Percentiles rank a stretch among this genome's conserved stretches.
phyloP scores from a whole-genome alignment of 92 coral and sea anemone genomes.

The Montipora capitata region DNA sequence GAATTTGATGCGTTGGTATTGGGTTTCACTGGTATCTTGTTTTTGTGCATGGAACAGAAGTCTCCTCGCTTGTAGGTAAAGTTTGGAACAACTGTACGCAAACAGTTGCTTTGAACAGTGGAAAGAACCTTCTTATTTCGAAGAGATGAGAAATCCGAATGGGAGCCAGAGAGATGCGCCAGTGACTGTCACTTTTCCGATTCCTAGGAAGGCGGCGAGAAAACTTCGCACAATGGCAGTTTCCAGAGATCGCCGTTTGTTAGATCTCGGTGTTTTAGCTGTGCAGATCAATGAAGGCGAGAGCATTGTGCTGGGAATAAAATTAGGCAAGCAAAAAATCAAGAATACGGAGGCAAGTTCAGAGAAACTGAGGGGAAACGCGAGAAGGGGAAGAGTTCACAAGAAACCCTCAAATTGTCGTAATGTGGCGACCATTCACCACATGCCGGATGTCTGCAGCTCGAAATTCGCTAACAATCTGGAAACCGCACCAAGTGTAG shows the following conservation, averaged over 20 bases:
- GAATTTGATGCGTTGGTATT: slow-evolving; percentile 39
- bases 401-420: slow-evolving; percentile 44
- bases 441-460: slow-evolving; percentile 29
- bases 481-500: not conserved
- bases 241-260: slow-evolving; percentile 84
- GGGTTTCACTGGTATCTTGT: slow-evolving; percentile 15
- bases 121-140: not conserved
- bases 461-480: slow-evolving; percentile 7
- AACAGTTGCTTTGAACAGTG: not conserved
- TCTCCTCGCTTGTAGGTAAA: not conserved
- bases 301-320: slow-evolving; percentile 89
- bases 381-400: slow-evolving; percentile 32
- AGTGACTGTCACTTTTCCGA: slow-evolving; percentile 82
- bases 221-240: slow-evolving; percentile 89
- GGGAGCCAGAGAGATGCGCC: slow-evolving; percentile 43
- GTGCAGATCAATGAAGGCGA: slow-evolving; percentile 93
- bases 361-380: slow-evolving; percentile 27
- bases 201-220: slow-evolving; percentile 83
- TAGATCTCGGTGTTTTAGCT: slow-evolving; percentile 90
- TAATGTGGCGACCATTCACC: slow-evolving; percentile 50
- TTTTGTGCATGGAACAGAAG: not conserved
- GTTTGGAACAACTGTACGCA: not conserved
- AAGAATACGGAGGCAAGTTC: slow-evolving; percentile 45
- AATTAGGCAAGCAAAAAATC: slow-evolving; percentile 71
- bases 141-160: slow-evolving; percentile 31